Conservation (phyloP, 2,797 vertebrate genomes). For the Heterohyrax brucei region DNA sequence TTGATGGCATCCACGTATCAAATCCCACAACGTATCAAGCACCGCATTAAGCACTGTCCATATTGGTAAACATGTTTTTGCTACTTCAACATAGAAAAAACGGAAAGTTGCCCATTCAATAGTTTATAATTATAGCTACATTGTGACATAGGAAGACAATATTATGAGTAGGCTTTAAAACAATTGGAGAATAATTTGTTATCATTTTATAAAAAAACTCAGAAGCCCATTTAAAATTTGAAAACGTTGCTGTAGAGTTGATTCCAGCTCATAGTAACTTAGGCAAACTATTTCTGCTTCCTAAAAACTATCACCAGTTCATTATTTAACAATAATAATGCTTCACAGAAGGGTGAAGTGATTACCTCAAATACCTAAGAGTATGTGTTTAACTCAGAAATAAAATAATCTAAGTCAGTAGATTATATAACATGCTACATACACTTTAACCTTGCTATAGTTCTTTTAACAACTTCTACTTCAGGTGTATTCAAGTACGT, state of each 20-base stretch:
- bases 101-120: neutral
- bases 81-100: neutral
- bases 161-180: neutral
- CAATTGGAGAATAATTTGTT: constrained; percentile 26
- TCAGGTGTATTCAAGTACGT: neutral
- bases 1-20: neutral
- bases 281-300: neutral
- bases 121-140: neutral
- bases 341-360: neutral
- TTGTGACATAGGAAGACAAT: neutral
- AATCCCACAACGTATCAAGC: neutral
- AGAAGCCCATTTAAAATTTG: neutral
- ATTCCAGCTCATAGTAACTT: neutral
- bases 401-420: neutral
- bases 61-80: neutral
- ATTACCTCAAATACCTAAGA: constrained; percentile 7
- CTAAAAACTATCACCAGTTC: neutral
- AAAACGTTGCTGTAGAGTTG: too few relatives aligned
- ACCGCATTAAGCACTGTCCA: neutral
- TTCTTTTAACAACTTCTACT: neutral
- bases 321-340: constrained; percentile 10
- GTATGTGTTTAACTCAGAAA: neutral
- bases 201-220: neutral
- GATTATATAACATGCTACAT: neutral
- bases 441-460: neutral